These are phyloP conservation scores for Luperina nickerlii DNA, from an alignment of 2,888 invertebrate genomes.

Conservation along the genomic window DNA sequence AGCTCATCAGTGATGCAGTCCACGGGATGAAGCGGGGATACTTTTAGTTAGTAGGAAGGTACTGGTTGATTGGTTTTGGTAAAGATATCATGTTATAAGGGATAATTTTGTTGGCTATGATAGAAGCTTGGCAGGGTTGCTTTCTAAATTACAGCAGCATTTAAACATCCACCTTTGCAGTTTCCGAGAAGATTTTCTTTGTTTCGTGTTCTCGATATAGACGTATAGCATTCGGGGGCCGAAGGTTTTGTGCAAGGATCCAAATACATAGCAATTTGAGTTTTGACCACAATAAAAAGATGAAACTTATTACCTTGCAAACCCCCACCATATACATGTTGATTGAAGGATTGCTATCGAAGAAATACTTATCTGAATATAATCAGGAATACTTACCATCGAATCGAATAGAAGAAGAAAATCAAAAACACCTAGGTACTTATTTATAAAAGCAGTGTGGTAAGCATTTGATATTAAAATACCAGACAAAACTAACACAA, in stretches of 20 bases:
- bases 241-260: background rate
- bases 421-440: background rate
- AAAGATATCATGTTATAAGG: slow-evolving; percentile 21
- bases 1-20: slow-evolving; percentile 50
- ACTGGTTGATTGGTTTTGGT: slow-evolving; percentile 36
- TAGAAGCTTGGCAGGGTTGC: background rate
- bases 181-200: background rate
- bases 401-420: background rate
- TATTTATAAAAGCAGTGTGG: background rate
- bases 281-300: no score
- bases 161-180: background rate
- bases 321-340: background rate
- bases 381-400: background rate
- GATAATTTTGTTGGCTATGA: slow-evolving; percentile 4
- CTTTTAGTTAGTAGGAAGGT: slow-evolving; percentile 41
- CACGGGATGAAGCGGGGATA: slow-evolving; percentile 25
- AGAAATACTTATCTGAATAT: background rate
- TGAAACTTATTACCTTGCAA: background rate
- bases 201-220: background rate
- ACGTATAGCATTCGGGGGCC: background rate
- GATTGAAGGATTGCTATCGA: background rate
- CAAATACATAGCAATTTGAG: background rate
- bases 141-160: background rate
- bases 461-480: background rate
- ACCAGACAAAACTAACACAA: background rate